These are phyloP conservation scores for Varanus komodoensis DNA, from an alignment of 2,113 vertebrate genomes.

Conservation along the genomic window DNA sequence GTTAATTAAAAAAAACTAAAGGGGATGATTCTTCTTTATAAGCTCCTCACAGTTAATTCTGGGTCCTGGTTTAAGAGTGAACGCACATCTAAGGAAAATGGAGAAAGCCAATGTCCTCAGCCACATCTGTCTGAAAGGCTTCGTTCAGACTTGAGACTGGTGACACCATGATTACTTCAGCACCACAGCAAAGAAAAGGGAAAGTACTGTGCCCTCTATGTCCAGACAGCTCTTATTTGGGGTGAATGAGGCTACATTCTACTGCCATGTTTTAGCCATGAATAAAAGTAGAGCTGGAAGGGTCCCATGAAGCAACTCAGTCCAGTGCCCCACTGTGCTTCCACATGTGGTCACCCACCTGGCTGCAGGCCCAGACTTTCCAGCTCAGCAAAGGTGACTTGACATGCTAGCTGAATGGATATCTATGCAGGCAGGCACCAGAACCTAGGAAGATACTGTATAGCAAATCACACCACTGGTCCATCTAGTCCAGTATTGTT, in stretches of 20 bases:
- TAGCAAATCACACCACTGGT: no score
- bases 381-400: no score
- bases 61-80: background rate
- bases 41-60: background rate
- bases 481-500: no score
- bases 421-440: background rate
- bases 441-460: no score
- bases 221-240: background rate
- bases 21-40: background rate
- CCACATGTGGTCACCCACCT: no score
- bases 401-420: no score
- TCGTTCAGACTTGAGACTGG: background rate
- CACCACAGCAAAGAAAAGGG: background rate
- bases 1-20: background rate
- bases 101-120: background rate
- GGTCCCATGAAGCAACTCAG: no score
- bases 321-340: no score
- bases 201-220: background rate
- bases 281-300: no score
- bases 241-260: background rate
- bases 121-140: background rate
- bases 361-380: no score
- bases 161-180: background rate
- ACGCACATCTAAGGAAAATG: background rate
- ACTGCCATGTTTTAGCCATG: background rate